Evolutionary conservation across 2,113 vertebrate genomes (phyloP).

Genomic region (Mustela lutreola): DNA sequence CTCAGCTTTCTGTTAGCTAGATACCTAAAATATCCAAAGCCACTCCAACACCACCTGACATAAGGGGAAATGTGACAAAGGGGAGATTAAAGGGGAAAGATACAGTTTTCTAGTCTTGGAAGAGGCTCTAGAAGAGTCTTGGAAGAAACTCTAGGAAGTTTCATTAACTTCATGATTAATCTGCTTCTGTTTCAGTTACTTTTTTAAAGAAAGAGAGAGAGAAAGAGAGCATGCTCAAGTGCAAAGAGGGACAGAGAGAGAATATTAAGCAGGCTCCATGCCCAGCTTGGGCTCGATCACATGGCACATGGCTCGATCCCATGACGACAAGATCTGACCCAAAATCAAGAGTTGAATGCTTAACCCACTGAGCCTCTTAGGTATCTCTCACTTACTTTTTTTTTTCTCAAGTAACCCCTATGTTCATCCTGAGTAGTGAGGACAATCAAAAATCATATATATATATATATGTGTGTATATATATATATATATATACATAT

Average conservation of each 20-base stretch:
- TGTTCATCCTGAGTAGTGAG: constrained; percentile 15
- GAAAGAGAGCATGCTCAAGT: background rate
- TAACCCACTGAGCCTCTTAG: background rate
- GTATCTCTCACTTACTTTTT: background rate
- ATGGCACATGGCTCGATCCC: background rate
- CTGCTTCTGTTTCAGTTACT: background rate
- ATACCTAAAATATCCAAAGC: background rate
- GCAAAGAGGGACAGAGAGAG: background rate
- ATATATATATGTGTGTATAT: no score
- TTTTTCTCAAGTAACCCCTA: constrained; percentile 51
- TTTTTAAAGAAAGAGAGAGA: background rate
- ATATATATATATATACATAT: no score
- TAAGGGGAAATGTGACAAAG: background rate
- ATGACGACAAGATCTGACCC: background rate
- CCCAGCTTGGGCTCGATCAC: background rate
- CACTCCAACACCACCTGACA: background rate
- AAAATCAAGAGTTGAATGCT: background rate
- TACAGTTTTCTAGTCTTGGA: background rate
- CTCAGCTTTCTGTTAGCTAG: background rate
- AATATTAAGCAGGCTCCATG: background rate
- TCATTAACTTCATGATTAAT: constrained; percentile 12
- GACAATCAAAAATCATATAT: background rate
- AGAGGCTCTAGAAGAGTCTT: background rate
- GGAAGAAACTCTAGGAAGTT: background rate
- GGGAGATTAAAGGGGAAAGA: background rate